phyloP scores from a whole-genome alignment of 1,140 invertebrate genomes.

The Magallana gigas region DNA sequence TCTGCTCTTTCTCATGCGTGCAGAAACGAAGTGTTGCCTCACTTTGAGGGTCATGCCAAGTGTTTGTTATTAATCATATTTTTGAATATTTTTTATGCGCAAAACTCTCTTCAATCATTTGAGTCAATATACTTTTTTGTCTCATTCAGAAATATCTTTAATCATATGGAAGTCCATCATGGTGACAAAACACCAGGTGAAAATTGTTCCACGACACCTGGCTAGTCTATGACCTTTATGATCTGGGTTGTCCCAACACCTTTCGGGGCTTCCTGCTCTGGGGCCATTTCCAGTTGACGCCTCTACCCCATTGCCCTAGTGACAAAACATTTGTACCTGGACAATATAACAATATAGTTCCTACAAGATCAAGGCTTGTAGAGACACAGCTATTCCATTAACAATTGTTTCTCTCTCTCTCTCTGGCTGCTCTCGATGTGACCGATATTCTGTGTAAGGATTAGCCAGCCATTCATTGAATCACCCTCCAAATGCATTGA shows the following conservation, averaged over 20 bases:
- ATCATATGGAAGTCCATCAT: background rate
- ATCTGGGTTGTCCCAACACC: background rate
- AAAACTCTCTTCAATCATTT: too few relatives aligned
- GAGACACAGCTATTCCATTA: constrained; percentile 16
- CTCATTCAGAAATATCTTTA: background rate
- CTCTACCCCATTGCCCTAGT: background rate
- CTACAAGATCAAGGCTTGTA: background rate
- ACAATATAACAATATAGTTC: constrained; percentile 1
- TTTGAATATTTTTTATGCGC: too few relatives aligned
- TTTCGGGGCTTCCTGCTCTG: background rate
- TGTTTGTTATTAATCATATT: background rate
- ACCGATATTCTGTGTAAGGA: background rate
- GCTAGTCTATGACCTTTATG: background rate
- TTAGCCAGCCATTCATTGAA: background rate
- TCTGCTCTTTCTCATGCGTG: constrained; percentile 6
- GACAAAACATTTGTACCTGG: constrained; percentile 18
- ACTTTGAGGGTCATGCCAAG: constrained; percentile 14
- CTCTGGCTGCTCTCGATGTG: background rate
- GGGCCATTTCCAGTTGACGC: background rate
- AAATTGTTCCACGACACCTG: background rate
- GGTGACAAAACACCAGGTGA: background rate
- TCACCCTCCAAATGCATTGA: background rate
- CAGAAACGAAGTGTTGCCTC: background rate
- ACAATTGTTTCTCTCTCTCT: background rate
- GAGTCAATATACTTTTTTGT: background rate